Conservation (phyloP, 2,797 vertebrate genomes). For the Sternarchorhynchus goeldii region DNA sequence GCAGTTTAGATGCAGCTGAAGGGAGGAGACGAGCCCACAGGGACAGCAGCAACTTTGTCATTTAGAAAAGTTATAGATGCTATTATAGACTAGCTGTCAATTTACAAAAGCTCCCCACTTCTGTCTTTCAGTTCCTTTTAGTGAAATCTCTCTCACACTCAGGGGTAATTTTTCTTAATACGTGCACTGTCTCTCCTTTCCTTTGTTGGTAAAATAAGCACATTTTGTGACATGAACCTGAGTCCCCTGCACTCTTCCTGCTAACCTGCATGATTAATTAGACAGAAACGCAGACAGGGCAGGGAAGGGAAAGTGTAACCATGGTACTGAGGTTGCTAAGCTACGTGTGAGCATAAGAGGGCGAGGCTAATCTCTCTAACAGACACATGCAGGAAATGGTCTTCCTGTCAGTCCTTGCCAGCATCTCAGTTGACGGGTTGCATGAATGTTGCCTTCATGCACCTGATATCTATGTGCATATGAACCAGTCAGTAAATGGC, state of each 20-base stretch:
- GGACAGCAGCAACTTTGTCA: conserved; percentile 21
- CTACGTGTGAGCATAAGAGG: not conserved
- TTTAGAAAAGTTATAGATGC: not conserved
- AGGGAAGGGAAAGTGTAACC: not conserved
- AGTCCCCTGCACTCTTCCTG: not conserved
- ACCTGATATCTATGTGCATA: too few species aligned
- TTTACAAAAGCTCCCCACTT: too few species aligned
- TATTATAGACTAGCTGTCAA: too few species aligned
- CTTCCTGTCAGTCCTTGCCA: not conserved
- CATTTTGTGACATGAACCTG: not conserved
- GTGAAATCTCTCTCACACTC: too few species aligned
- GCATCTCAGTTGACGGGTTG: too few species aligned
- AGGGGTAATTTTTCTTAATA: too few species aligned
- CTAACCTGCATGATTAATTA: conserved; percentile 18
- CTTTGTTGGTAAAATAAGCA: not conserved
- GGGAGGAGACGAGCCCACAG: not conserved
- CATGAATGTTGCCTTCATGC: too few species aligned
- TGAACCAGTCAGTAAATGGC: too few species aligned
- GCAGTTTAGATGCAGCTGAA: conserved; percentile 7
- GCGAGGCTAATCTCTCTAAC: not conserved
- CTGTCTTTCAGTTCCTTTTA: too few species aligned
- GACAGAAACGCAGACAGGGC: not conserved
- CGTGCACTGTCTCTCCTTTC: too few species aligned
- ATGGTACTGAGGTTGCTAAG: conserved; percentile 44
- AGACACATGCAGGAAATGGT: not conserved